These are phyloP conservation scores for Sparus aurata DNA, from an alignment of 2,797 vertebrate species.

Conservation along the genomic window DNA sequence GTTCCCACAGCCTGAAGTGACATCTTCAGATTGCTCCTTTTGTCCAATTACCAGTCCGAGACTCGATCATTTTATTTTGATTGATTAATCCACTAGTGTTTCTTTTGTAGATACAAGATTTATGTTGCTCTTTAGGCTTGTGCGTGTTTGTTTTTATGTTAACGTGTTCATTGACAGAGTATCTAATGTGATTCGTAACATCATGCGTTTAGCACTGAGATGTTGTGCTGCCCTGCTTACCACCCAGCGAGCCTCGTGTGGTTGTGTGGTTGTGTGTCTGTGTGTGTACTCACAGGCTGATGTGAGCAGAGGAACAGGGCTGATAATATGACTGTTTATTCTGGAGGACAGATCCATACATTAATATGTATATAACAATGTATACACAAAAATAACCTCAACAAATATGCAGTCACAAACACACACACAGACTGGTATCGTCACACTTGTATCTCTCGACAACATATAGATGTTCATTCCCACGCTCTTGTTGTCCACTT, in stretches of 20 bases:
- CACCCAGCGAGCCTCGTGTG: constrained; percentile 26
- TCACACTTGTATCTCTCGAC: constrained; percentile 1
- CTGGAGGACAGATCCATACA: constrained; percentile 2
- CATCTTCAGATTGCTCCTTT: no score
- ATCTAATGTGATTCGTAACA: constrained; percentile 26
- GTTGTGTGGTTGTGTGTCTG: no score
- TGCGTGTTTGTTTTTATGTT: constrained; percentile 5
- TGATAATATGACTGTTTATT: constrained; percentile 30
- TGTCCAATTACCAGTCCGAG: no score
- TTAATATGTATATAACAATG: constrained; percentile 28
- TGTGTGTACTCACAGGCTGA: constrained; percentile 20
- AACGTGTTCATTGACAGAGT: constrained; percentile 25
- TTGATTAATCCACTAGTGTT: no score
- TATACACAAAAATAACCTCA: not conserved
- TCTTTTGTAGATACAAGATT: no score
- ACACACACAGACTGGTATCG: not conserved
- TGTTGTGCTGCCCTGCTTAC: constrained; percentile 21
- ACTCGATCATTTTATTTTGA: no score
- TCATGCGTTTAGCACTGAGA: constrained; percentile 13
- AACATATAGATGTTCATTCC: constrained; percentile 2
- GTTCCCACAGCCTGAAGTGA: no score
- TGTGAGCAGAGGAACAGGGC: constrained; percentile 34
- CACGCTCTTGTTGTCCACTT: constrained; percentile 25
- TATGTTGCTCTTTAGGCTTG: no score
- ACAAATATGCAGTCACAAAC: constrained; percentile 13